Evolutionary conservation across 2,888 invertebrate genomes (phyloP).

Genomic region (Sphaerophoria taeniata): DNA sequence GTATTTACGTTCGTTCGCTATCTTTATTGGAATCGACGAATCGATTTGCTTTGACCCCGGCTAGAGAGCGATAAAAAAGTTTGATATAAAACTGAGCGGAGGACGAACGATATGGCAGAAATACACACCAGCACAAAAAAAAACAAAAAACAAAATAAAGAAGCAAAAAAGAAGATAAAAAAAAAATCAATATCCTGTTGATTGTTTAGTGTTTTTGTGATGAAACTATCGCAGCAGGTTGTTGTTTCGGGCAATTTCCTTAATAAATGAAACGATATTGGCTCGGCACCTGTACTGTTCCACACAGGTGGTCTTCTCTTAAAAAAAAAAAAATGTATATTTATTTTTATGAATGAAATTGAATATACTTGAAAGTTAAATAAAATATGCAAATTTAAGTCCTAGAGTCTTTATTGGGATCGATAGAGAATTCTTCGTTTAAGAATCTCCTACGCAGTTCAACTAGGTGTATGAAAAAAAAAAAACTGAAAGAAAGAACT

Average conservation of each 20-base stretch:
- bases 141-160: neutral
- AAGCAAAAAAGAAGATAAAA: neutral
- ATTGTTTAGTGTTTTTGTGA: slow-evolving; percentile 7
- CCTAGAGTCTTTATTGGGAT: no score
- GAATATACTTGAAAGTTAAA: no score
- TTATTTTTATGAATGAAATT: neutral
- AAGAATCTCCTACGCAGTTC: no score
- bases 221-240: slow-evolving; percentile 10
- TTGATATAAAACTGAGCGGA: neutral
- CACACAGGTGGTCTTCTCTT: slow-evolving; percentile 13
- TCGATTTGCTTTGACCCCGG: neutral
- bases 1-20: neutral
- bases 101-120: neutral
- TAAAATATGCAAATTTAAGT: no score
- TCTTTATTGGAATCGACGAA: slow-evolving; percentile 11
- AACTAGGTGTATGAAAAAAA: no score
- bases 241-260: slow-evolving; percentile 15
- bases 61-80: neutral
- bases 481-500: no score
- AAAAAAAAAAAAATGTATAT: neutral
- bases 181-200: slow-evolving; percentile 31
- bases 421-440: no score
- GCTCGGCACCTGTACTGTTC: neutral
- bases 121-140: neutral
- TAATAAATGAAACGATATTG: slow-evolving; percentile 9